Base-by-base conservation (phyloP, 1,140 invertebrate genomes). In the Trichonephila inaurata region DNA sequence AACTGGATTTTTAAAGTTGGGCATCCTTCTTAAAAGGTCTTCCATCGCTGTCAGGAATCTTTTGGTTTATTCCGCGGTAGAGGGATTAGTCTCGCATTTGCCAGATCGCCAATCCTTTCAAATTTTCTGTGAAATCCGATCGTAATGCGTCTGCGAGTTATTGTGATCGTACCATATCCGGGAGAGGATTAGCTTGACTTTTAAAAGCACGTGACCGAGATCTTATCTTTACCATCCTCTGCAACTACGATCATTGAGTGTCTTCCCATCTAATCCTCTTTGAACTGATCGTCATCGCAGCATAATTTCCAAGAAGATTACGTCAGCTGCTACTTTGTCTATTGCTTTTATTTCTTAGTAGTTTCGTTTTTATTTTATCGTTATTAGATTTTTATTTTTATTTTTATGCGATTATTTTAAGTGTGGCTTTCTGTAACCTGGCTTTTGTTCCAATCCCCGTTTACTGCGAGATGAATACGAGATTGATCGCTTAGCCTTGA, bases 141-240 rank as follows among this genome's bases (percentile, higher is more conserved):
- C 92, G 86, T 86, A 86, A 91, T 91, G 81, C 89, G 51, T 61
- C 91, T 58, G 28, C 92, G 86, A 88, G 92, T 89, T 93, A 93
- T 93, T 93, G 92, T 93, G 92, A 93, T 93, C 92, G 92, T 51
- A n/a, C 81, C 92, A 89, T 93, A 93, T 93, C 92, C 72, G 92
- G 86, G 92, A 93, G 87, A 89, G 83, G 92, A 93, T 93, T 89
- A 89, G 85, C 85, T 51, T 82, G 64, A 81, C 92, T 93, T 93
- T 91, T 66, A 87, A 92, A 87, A 92, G 82, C 82, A 86, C 91
- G 83, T 92, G 91, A 92, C 90, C 91, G 83, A 92, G 91, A 92
- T 92, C 91, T 92, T 92, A 92, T 92, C 91, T 81, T 82, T 82
- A 51, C 77, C 33, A 72, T 89, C 66, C 64, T 72, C 60, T 72